Evolutionary conservation across 2,797 vertebrate genomes (phyloP).

Genomic region (Poeciliopsis presidionis): DNA sequence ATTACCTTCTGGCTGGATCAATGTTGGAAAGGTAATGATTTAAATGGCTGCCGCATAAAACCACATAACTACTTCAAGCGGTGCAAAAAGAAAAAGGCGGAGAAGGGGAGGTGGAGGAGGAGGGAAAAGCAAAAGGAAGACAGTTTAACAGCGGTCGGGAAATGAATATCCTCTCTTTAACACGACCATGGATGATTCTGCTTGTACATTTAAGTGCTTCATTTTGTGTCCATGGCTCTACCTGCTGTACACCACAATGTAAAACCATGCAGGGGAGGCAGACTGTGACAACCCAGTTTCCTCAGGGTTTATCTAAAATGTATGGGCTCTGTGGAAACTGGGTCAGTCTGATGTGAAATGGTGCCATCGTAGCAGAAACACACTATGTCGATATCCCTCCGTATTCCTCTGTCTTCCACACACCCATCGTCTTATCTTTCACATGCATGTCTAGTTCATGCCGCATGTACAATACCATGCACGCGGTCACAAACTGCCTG

Average conservation of each 20-base stretch:
- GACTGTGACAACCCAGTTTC: slow-evolving; percentile 64
- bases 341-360: slow-evolving; percentile 77
- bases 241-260: slow-evolving; percentile 62
- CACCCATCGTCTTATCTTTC: slow-evolving; percentile 42
- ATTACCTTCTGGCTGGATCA: slow-evolving; percentile 79
- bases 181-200: slow-evolving; percentile 72
- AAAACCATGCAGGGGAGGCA: slow-evolving; percentile 54
- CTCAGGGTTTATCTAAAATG: slow-evolving; percentile 75
- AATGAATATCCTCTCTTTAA: slow-evolving; percentile 74
- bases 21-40: slow-evolving; percentile 80
- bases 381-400: slow-evolving; percentile 66
- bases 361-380: slow-evolving; percentile 69
- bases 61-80: slow-evolving; percentile 67
- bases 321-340: slow-evolving; percentile 72
- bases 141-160: slow-evolving; percentile 53
- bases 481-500: slow-evolving; percentile 25
- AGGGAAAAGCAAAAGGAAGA: slow-evolving; percentile 46
- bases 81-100: slow-evolving; percentile 51
- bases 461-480: slow-evolving; percentile 3
- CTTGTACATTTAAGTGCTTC: slow-evolving; percentile 71
- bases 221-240: slow-evolving; percentile 62
- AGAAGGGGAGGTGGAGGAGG: slow-evolving; percentile 18
- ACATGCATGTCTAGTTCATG: slow-evolving; percentile 32
- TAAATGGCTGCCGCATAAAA: slow-evolving; percentile 75
- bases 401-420: slow-evolving; percentile 39